Base-by-base conservation (phyloP, 2,888 invertebrate genomes). In the Parnassius smintheus region DNA sequence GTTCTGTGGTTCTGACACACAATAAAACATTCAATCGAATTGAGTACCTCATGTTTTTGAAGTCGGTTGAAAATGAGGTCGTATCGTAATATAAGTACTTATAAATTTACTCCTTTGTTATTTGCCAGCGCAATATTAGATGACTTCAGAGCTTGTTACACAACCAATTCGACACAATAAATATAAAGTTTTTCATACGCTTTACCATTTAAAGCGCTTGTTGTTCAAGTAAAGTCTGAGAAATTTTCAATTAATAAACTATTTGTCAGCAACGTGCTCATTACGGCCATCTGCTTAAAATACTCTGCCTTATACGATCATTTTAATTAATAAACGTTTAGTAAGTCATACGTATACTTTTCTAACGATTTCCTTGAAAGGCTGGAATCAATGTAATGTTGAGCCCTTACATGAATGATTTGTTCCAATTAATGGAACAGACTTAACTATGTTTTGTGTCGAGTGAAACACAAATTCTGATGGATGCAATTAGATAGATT, bases 211-310 rank as follows among this genome's bases (percentile, higher is more conserved):
- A 45, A 51, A 51, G 44, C 8, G 9, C 12, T 45, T 44, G 44
- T 11, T 13, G 18, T 51, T 50, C 45, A 56, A 10, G 49, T 35
- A 51, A 45, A 13, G 81, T 67, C 79, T 82, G 82, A 69, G 83
- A 83, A 83, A 76, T 75, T 70, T 71, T 72, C 75, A 78, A 80
- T 81, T 80, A 81, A 75, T 69, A 74, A 72, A 44, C 59, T 22
- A 60, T 68, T 62, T 66, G 66, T 65, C 66, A 61, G 60, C 53
- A 18, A 61, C 51, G 57, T 53, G 50, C 58, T 60, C 54, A 56
- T 62, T 65, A 56, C 52, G 42, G 59, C 35, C 35, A n/a, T 56
- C 13, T n/a, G 50, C 13, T 44, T 56, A 11, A 56, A 51, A 50
- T 25, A 9, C 3, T 51, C 13, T 35, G 44, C 61, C 61, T 51